Percentiles rank a stretch among this genome's conserved stretches.
Evolutionary conservation across 2,888 invertebrate genomes (phyloP).

Genomic region (Colletes collaris): DNA sequence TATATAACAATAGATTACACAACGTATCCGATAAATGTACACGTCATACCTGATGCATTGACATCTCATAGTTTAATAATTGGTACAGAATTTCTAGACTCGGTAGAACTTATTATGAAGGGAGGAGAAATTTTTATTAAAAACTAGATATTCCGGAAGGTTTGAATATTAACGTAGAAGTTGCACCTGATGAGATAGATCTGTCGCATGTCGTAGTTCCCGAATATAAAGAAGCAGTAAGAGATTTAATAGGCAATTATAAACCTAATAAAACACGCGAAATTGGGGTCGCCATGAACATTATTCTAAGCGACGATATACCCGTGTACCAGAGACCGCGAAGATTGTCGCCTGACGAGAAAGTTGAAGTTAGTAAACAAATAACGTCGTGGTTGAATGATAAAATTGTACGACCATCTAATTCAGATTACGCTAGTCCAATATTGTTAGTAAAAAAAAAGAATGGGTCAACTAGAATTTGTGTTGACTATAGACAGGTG

Average conservation of each 20-base stretch:
- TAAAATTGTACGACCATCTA: background rate
- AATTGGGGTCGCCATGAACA: background rate
- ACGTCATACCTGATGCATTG: constrained; percentile 45
- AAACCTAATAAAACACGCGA: constrained; percentile 4
- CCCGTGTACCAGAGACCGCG: constrained; percentile 2
- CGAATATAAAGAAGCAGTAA: background rate
- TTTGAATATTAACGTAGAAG: background rate
- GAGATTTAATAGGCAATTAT: background rate
- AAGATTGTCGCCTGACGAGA: background rate
- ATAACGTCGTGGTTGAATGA: background rate
- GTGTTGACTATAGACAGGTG: background rate
- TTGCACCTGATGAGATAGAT: background rate
- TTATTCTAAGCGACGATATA: background rate
- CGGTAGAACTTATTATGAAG: background rate
- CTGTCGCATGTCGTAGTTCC: background rate
- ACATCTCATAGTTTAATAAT: constrained; percentile 38
- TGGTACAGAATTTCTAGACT: constrained; percentile 47
- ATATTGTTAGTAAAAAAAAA: constrained; percentile 4
- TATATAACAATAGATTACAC: constrained; percentile 42
- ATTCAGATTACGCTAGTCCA: constrained; percentile 10
- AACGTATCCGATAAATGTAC: constrained; percentile 41
- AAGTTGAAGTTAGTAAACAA: background rate
- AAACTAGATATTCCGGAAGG: background rate
- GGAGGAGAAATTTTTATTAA: background rate
- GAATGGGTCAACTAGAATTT: background rate